Evolutionary conservation across 2,113 vertebrate genomes (phyloP).

Genomic region (Microtus ochrogaster): DNA sequence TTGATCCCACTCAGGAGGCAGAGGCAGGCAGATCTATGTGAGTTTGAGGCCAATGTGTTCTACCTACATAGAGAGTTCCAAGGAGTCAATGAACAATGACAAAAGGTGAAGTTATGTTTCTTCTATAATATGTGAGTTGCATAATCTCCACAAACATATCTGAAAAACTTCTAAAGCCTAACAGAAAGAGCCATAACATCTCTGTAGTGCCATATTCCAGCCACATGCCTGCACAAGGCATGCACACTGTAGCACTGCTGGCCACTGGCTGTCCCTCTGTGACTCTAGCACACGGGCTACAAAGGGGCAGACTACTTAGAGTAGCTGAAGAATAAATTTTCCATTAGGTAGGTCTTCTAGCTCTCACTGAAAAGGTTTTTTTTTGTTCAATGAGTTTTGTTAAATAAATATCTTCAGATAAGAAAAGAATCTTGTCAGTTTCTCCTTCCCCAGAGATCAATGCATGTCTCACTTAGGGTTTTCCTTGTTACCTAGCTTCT

Average conservation of each 20-base stretch:
- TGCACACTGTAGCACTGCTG: fast-evolving
- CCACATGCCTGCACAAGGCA: neutral
- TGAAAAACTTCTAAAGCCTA: neutral
- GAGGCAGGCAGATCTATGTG: neutral
- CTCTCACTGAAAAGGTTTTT: neutral
- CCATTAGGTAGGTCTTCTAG: neutral
- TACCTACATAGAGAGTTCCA: neutral
- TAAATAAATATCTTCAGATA: constrained; percentile 29
- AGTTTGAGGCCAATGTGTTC: neutral
- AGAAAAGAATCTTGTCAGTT: neutral
- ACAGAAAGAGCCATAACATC: neutral
- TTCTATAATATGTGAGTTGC: constrained; percentile 17
- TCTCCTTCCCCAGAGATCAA: too few relatives aligned
- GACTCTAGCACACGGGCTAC: neutral
- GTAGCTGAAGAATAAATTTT: neutral
- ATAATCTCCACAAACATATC: neutral
- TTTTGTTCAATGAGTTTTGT: neutral
- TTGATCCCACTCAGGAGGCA: neutral
- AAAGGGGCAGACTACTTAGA: neutral
- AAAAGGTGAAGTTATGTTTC: neutral
- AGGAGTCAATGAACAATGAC: neutral
- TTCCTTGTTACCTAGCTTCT: too few relatives aligned
- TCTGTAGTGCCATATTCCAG: neutral
- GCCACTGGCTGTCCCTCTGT: neutral
- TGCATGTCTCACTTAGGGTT: too few relatives aligned